phyloP scores from a whole-genome alignment of 2,113 vertebrate species.

The Stigmatopora nigra region DNA sequence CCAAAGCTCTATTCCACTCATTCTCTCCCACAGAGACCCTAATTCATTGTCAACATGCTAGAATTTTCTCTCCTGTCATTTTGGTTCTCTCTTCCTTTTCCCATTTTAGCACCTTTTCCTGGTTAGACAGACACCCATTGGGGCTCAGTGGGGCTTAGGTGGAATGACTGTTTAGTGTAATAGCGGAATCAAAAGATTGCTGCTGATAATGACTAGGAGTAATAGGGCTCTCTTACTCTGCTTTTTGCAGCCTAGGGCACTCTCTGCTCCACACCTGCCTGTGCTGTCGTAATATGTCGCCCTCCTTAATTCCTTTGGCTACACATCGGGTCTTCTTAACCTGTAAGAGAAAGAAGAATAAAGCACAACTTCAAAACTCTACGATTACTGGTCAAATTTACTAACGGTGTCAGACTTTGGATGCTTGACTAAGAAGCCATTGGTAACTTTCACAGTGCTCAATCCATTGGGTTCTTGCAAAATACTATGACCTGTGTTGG shows the following conservation, averaged over 20 bases:
- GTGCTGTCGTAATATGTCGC: slow-evolving; percentile 79
- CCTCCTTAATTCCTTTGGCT: slow-evolving; percentile 79
- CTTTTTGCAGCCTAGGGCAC: slow-evolving; percentile 67
- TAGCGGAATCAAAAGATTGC: slow-evolving; percentile 51
- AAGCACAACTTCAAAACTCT: slow-evolving; percentile 32
- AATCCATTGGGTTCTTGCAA: not conserved
- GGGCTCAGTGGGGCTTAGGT: slow-evolving; percentile 43
- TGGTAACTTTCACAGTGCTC: not conserved
- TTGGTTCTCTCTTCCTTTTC: not conserved
- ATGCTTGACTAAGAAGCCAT: not conserved
- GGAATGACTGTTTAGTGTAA: slow-evolving; percentile 36
- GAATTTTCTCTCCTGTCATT: slow-evolving; percentile 11
- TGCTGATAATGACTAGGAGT: slow-evolving; percentile 54
- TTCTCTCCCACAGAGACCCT: slow-evolving; percentile 4
- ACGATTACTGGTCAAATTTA: not conserved
- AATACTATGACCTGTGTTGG: no score
- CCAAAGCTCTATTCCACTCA: slow-evolving; percentile 6
- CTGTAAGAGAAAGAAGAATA: slow-evolving; percentile 62
- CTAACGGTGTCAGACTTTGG: not conserved
- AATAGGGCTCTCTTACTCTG: slow-evolving; percentile 73
- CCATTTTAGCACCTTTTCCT: slow-evolving; percentile 20
- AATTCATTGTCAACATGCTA: slow-evolving; percentile 34
- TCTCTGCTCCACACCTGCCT: slow-evolving; percentile 83
- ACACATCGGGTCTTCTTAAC: slow-evolving; percentile 72
- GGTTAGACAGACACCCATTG: slow-evolving; percentile 21